Base-by-base conservation (phyloP, 2,113 vertebrate genomes). In the Larimichthys polyactis region DNA sequence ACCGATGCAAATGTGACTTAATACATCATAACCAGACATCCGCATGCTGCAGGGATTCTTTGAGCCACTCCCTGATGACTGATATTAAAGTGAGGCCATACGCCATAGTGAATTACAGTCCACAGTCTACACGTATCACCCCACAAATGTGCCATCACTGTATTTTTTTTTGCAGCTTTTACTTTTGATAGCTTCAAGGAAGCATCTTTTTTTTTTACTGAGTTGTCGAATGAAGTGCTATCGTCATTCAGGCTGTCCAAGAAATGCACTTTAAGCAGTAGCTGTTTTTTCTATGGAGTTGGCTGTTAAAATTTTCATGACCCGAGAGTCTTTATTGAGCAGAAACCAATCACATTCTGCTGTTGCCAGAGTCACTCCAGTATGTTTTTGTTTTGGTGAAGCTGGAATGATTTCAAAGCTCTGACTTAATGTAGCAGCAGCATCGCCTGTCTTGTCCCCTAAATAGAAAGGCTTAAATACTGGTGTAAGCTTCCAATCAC, bases 291-390 rank as follows among this genome's bases (percentile, higher is more conserved):
- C 63, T 77, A 63, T 67, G 71, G 73, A 89, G 71, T 44, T 32
- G 17, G 69, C 86, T 83, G 79, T 86, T 89, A 43, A 49, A 91
- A 90, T 71, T 90, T 93, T 90, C 82, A 86, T 87, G 83, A 84
- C 85, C 68, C 9, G 48, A 67, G 64, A 87, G 78, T 88, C 82
- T 87, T 86, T 86, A 88, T 79, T 87, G 87, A 90, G 84, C 84
- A 75, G 88, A 85, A 87, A 86, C 54, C 12, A 75, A 89, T 90
- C 89, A 85, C 60, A 70, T 84, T 85, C 76, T 66, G 69, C 78
- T 65, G 67, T 76, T 75, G 80, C 49, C 73, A 36, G 54, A 55
- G 73, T 78, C 70, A 36, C 85, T 79, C 51, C 40, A 32, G 67
- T 75, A 46, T 75, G 67, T 79, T 83, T 85, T 73, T 82, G 84